These are phyloP conservation scores for Agrilus cyanescens DNA, from an alignment of 2,888 invertebrate species.

Conservation along the genomic window DNA sequence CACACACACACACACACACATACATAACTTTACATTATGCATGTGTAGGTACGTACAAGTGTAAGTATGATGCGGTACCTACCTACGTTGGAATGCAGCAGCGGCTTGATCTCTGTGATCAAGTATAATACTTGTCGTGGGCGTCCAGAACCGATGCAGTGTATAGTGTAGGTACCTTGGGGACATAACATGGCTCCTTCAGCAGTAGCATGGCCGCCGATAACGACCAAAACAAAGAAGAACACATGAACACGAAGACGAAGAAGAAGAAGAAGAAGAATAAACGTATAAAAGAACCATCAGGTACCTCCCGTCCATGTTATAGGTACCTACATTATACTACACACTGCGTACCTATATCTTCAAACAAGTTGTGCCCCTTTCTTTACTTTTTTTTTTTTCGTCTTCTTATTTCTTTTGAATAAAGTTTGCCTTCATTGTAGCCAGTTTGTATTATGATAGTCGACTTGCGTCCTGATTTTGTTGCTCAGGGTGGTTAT, in stretches of 20 bases:
- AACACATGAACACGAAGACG: slow-evolving; percentile 34
- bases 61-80: slow-evolving; percentile 12
- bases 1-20: no score
- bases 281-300: background rate
- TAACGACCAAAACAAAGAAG: slow-evolving; percentile 22
- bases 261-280: slow-evolving; percentile 22
- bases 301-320: background rate
- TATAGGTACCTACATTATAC: background rate
- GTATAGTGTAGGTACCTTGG: slow-evolving; percentile 18
- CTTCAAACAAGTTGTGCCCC: background rate
- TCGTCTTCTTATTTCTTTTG: no score
- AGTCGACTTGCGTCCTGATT: no score
- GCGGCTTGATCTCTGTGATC: slow-evolving; percentile 25
- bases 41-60: background rate
- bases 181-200: slow-evolving; percentile 38
- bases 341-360: background rate
- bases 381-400: no score
- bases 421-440: no score
- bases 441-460: no score
- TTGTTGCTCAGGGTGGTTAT: no score
- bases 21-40: no score
- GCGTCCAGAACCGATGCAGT: slow-evolving; percentile 25
- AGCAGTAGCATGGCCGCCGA: slow-evolving; percentile 28
- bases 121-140: slow-evolving; percentile 28
- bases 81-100: slow-evolving; percentile 14